Conservation (phyloP, 2,113 vertebrate species). For the Scopus umbretta region DNA sequence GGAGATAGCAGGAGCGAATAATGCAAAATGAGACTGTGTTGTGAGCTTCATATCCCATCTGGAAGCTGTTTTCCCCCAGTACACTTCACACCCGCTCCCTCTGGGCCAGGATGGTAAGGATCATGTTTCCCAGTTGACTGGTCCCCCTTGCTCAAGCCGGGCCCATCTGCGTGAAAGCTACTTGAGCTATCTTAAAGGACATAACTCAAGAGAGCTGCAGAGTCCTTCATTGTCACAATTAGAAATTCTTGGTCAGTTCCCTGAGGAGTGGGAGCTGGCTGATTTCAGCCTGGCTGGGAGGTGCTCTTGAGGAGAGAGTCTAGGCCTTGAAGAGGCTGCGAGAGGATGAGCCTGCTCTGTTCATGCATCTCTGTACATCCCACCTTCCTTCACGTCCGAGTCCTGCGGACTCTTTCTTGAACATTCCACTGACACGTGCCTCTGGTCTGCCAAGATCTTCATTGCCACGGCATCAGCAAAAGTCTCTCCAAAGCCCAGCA, state of each 20-base stretch:
- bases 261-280: neutral
- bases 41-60: slow-evolving; percentile 23
- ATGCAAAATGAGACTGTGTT: slow-evolving; percentile 4
- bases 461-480: rapidly evolving
- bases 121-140: slow-evolving; percentile 10
- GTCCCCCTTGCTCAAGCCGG: neutral
- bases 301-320: neutral
- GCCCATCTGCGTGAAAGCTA: neutral
- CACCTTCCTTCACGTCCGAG: neutral
- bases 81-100: slow-evolving; percentile 1
- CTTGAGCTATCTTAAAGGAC: neutral
- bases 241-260: neutral
- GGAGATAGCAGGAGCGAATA: slow-evolving; percentile 25
- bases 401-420: neutral
- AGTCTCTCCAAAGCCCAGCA: neutral
- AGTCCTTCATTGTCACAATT: neutral
- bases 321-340: neutral
- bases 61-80: slow-evolving; percentile 41
- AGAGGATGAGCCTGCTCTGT: neutral
- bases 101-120: slow-evolving; percentile 17
- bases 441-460: neutral
- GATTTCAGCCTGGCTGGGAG: neutral
- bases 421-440: neutral
- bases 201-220: neutral
- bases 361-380: neutral